Conservation (phyloP, 1,140 invertebrate species). For the Platyura marginata region DNA sequence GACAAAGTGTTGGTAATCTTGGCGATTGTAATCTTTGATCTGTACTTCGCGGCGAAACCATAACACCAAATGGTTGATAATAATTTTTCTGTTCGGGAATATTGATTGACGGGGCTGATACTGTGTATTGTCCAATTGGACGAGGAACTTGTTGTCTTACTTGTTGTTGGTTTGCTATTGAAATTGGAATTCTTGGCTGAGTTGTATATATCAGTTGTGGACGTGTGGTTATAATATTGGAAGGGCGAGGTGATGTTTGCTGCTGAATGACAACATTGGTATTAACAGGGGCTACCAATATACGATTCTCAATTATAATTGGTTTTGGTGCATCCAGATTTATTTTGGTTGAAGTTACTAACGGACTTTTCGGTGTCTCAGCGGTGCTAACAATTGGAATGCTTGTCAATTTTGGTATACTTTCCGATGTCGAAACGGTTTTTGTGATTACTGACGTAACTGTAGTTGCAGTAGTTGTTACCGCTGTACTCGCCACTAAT, state of each 20-base stretch:
- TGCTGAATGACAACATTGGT: background rate
- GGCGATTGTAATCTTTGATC: conserved; percentile 26
- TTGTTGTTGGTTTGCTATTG: conserved; percentile 7
- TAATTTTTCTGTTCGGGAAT: conserved; percentile 33
- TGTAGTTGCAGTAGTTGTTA: background rate
- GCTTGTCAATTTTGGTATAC: background rate
- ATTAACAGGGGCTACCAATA: background rate
- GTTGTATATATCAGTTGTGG: background rate
- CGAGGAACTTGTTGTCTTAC: conserved; percentile 14
- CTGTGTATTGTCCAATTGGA: conserved; percentile 29
- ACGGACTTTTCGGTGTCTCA: background rate
- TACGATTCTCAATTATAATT: background rate
- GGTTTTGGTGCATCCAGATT: background rate
- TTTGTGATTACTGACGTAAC: background rate
- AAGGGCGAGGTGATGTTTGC: background rate
- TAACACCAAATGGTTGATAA: conserved; percentile 29
- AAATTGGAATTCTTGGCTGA: background rate
- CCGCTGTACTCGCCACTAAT: too few species aligned
- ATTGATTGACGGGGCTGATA: too few species aligned
- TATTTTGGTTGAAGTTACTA: background rate
- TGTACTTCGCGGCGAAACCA: conserved; percentile 28
- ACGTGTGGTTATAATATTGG: background rate
- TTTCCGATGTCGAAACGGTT: background rate
- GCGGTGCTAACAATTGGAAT: background rate
- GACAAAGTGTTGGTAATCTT: too few species aligned